Percentiles rank a stretch among this genome's conserved stretches.
These are phyloP conservation scores for Amphibalanus amphitrite DNA, from an alignment of 1,140 invertebrate genomes.

Conservation along the genomic window DNA sequence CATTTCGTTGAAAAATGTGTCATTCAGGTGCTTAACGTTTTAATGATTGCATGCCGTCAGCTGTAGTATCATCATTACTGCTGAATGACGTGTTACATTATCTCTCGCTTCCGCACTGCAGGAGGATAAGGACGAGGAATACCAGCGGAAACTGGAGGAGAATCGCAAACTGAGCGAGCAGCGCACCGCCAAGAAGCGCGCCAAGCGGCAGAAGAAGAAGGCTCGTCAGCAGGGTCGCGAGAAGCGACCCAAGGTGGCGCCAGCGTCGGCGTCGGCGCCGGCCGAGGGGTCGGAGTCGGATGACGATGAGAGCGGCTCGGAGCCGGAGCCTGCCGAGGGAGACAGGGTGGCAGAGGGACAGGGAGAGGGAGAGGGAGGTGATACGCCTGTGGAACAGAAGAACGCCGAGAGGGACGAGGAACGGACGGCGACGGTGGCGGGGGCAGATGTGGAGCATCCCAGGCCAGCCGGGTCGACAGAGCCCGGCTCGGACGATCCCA, in stretches of 20 bases:
- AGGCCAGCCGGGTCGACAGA: no score
- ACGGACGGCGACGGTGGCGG: no score
- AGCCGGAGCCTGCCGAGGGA: no score
- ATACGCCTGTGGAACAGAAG: no score
- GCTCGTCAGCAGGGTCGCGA: conserved; percentile 30
- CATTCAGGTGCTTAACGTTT: background rate
- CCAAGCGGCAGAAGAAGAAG: conserved; percentile 63
- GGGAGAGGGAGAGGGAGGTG: no score
- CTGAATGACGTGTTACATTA: background rate
- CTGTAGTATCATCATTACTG: background rate
- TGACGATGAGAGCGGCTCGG: conserved; percentile 38
- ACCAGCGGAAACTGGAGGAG: conserved; percentile 58
- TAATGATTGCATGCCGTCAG: background rate
- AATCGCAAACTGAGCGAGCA: conserved; percentile 58
- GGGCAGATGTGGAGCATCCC: no score
- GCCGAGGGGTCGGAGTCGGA: conserved; percentile 95
- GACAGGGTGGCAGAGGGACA: no score
- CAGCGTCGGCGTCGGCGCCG: conserved; percentile 94
- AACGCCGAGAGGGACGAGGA: no score
- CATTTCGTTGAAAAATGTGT: conserved; percentile 7
- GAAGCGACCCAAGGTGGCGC: conserved; percentile 43
- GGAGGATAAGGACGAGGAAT: conserved; percentile 65
- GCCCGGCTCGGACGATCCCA: no score
- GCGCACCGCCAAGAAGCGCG: conserved; percentile 63
- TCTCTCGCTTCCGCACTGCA: conserved; percentile 24